A percentile compares a stretch with the other conserved stretches of the same genome.
These are phyloP conservation scores for Anolis sagrei DNA, from an alignment of 2,113 vertebrate genomes.

Conservation along the genomic window DNA sequence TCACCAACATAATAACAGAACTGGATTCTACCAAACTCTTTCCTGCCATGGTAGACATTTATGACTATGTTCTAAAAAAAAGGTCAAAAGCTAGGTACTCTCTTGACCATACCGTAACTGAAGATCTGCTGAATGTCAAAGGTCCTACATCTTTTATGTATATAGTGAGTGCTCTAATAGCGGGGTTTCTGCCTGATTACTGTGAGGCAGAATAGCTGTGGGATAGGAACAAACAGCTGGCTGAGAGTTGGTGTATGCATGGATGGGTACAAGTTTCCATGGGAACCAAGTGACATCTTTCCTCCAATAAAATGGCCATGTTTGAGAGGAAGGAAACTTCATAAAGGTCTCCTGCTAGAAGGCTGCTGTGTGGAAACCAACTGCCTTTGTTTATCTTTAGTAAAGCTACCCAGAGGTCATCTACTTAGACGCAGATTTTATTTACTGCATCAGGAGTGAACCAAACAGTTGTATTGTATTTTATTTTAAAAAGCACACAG, in stretches of 20 bases:
- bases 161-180: neutral
- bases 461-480: too few species aligned
- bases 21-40: neutral
- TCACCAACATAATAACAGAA: too few species aligned
- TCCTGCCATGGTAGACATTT: neutral
- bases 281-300: neutral
- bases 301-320: neutral
- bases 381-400: neutral
- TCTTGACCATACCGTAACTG: neutral
- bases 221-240: conserved; percentile 14
- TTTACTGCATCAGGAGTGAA: too few species aligned
- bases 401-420: neutral
- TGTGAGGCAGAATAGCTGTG: neutral
- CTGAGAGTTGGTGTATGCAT: neutral
- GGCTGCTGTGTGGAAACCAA: neutral
- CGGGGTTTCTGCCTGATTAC: neutral
- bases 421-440: neutral
- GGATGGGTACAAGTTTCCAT: conserved; percentile 2
- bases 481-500: too few species aligned
- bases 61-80: neutral
- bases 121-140: neutral
- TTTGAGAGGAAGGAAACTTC: neutral
- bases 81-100: neutral
- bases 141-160: neutral
- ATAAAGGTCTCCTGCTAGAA: neutral